Conservation (phyloP, 2,888 invertebrate genomes). For the Siphonodentalium dalli region DNA sequence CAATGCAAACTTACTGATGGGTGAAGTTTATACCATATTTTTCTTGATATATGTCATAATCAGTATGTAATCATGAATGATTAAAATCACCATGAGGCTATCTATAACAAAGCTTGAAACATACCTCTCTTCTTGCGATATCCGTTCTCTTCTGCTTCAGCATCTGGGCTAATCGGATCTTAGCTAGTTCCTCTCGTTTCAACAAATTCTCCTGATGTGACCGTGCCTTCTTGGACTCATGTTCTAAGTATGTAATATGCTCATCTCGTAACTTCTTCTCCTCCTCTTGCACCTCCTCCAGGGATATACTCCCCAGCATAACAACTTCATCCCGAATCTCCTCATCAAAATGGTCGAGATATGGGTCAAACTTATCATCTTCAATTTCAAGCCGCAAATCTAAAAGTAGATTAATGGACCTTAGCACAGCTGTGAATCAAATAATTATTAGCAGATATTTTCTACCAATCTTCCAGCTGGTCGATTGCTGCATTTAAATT, state of each 20-base stretch:
- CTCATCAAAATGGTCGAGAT: constrained; percentile 53
- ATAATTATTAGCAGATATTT: too few relatives aligned
- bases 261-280: constrained; percentile 59
- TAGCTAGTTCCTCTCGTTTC: constrained; percentile 51
- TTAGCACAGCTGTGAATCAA: too few relatives aligned
- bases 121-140: constrained; percentile 47
- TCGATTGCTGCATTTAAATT: too few relatives aligned
- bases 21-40: neutral
- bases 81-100: neutral
- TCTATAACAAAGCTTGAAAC: neutral
- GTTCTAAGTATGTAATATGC: constrained; percentile 55
- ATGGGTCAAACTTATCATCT: constrained; percentile 49
- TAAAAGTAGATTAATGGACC: constrained; percentile 16
- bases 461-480: neutral
- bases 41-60: neutral
- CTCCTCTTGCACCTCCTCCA: constrained; percentile 61
- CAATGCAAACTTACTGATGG: too few relatives aligned
- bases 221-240: constrained; percentile 46
- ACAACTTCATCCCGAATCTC: constrained; percentile 56
- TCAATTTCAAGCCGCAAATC: constrained; percentile 53
- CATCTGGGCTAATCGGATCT: constrained; percentile 49
- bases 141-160: constrained; percentile 44
- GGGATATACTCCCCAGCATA: constrained; percentile 56
- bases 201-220: constrained; percentile 42
- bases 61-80: neutral